These are phyloP conservation scores for Thalassoma bifasciatum DNA, from an alignment of 2,113 vertebrate genomes.

Conservation along the genomic window DNA sequence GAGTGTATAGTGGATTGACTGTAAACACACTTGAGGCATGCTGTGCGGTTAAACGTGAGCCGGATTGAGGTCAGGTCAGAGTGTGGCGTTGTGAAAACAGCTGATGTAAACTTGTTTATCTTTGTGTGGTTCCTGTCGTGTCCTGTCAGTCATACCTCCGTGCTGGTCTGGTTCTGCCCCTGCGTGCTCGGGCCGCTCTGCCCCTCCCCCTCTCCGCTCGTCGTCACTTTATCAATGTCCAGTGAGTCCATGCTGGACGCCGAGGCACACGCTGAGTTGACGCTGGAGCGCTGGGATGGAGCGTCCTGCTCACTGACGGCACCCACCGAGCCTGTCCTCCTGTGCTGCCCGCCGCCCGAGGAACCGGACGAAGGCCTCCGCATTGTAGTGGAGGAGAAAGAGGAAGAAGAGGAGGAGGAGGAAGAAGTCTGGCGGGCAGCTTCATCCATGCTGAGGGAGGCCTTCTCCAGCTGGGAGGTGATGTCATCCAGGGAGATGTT, in stretches of 20 bases:
- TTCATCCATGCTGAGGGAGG: constrained; percentile 98
- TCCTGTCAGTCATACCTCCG: constrained; percentile 86
- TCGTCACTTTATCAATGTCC: constrained; percentile 91
- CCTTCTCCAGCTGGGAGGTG: constrained; percentile 96
- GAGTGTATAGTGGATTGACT: constrained; percentile 17
- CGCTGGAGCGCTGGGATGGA: constrained; percentile 91
- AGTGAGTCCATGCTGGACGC: constrained; percentile 97
- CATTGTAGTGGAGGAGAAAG: constrained; percentile 80
- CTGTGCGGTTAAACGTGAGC: constrained; percentile 54
- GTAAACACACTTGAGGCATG: constrained; percentile 15
- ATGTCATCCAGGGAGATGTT: constrained; percentile 97
- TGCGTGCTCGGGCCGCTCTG: constrained; percentile 46
- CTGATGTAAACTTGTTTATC: not conserved
- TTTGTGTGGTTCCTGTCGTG: constrained; percentile 2
- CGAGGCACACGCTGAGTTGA: constrained; percentile 88
- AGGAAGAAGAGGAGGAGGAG: constrained; percentile 74
- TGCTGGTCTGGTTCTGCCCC: constrained; percentile 85
- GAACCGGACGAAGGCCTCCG: constrained; percentile 79
- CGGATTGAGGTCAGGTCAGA: not conserved
- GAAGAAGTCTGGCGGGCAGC: constrained; percentile 91
- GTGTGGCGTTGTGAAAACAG: not conserved
- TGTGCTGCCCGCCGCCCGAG: constrained; percentile 84
- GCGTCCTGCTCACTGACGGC: constrained; percentile 91
- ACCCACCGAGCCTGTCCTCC: constrained; percentile 93
- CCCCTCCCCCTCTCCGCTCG: constrained; percentile 47